A percentile compares a stretch with the other conserved stretches of the same genome.
These are phyloP conservation scores for Nemotelus nigrinus DNA, from an alignment of 2,888 invertebrate genomes.

Conservation along the genomic window DNA sequence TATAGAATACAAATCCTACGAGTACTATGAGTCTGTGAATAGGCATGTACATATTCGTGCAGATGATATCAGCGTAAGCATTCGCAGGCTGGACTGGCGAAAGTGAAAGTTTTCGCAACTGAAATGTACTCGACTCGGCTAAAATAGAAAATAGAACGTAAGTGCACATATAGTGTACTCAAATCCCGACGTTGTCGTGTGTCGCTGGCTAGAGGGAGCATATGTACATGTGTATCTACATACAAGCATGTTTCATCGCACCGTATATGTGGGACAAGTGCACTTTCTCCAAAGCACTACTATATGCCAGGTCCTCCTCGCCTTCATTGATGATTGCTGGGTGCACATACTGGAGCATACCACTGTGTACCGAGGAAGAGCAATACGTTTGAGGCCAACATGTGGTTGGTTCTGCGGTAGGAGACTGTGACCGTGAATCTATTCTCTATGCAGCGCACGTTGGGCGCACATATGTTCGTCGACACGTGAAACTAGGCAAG, in stretches of 20 bases:
- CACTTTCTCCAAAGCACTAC: slow-evolving; percentile 17
- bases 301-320: background rate
- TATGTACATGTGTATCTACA: background rate
- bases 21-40: background rate
- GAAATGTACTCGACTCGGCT: slow-evolving; percentile 13
- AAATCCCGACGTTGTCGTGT: background rate
- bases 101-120: slow-evolving; percentile 34
- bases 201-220: background rate
- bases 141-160: slow-evolving; percentile 32
- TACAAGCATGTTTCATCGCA: background rate
- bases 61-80: background rate
- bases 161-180: slow-evolving; percentile 15
- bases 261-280: slow-evolving; percentile 2
- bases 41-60: background rate
- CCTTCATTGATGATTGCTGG: slow-evolving; percentile 16
- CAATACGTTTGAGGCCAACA: background rate
- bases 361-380: background rate
- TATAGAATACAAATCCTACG: background rate
- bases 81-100: slow-evolving; percentile 13
- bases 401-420: background rate
- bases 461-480: background rate
- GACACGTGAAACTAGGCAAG: background rate
- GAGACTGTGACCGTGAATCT: slow-evolving; percentile 7
- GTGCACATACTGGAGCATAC: background rate
- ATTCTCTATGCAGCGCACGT: slow-evolving; percentile 4